Base-by-base conservation (phyloP, 2,888 invertebrate genomes). In the Dasysyrphus albostriatus region DNA sequence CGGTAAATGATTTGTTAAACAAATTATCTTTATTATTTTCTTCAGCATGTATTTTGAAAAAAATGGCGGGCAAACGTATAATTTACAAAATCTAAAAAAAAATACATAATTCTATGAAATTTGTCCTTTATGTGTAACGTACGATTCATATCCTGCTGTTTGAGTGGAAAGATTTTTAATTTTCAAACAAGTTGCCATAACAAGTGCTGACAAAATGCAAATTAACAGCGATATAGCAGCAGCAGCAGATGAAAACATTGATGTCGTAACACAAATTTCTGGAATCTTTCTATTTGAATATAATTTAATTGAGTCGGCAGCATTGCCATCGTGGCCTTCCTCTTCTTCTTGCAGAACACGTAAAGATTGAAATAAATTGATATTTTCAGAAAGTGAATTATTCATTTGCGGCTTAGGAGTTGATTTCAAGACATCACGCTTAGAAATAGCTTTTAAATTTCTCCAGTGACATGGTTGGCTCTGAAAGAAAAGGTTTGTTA, bases 401-500 rank as follows among this genome's bases (percentile, higher is more conserved):
- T 75, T 88, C 1, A 91, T 89, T 94, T 95, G 88, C 0, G 90
- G 88, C 65, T 92, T 91, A n/a, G 88, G 88, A 37, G 93, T 94
- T 39, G 93, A 91, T 65, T 93, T 92, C 88, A 93, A 89, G 54
- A 95, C 93, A 47, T 97, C 96, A 89, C 97, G 95, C 90, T 96
- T 96, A 34, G 95, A 94, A 42, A 97, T 95, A 78, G 95, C 95
- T 93, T 98, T 97, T 89, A 97, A 95, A 90, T 97, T 98, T 83
- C 98, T 95, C 98, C 98, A 98, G 92, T 98, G 97, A 90, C 98
- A 98, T 0, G 97, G 97, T 93, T 98, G 98, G 88, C 97, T 97
- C 98, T 98, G 93, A 39, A 91, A 90, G 10, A 32, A 8, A 59
- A 3, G 24, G 24, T 24, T 24, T 24, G 24, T 24, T 24, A 24